These are phyloP conservation scores for Suillia variegata DNA, from an alignment of 2,888 invertebrate species.

Conservation along the genomic window DNA sequence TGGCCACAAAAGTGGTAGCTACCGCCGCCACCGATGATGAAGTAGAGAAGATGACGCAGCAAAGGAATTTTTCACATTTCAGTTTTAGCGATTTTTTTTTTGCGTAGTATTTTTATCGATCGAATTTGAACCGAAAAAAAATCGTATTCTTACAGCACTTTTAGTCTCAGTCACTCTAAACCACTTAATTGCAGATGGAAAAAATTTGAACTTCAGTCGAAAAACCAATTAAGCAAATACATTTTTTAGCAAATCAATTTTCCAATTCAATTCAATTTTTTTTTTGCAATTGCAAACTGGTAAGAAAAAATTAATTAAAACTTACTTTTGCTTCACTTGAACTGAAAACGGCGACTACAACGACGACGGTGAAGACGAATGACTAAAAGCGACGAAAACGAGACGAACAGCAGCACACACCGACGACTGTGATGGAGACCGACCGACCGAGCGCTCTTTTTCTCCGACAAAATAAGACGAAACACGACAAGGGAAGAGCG, in stretches of 20 bases:
- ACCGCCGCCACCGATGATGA: conserved; percentile 8
- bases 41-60: conserved; percentile 22
- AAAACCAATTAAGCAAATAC: too few species aligned
- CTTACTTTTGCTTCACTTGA: conserved; percentile 59
- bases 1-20: conserved; percentile 2
- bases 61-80: conserved; percentile 20
- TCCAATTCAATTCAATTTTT: conserved; percentile 10
- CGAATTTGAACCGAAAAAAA: conserved; percentile 37
- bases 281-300: conserved; percentile 26
- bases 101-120: conserved; percentile 60
- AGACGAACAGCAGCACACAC: conserved; percentile 44
- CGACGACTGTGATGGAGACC: conserved; percentile 18
- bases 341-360: conserved; percentile 59
- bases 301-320: conserved; percentile 48
- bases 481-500: background rate
- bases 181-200: too few species aligned
- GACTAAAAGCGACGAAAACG: conserved; percentile 54
- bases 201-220: too few species aligned
- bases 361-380: conserved; percentile 53
- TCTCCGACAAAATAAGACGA: background rate
- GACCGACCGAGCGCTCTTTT: background rate
- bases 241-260: conserved; percentile 32
- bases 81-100: too few species aligned
- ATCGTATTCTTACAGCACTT: background rate
- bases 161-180: too few species aligned